Evolutionary conservation across 2,797 vertebrate genomes (phyloP), one percentile per base, ranked within the genome.

Genomic region (Sebastes vulpes): DNA sequence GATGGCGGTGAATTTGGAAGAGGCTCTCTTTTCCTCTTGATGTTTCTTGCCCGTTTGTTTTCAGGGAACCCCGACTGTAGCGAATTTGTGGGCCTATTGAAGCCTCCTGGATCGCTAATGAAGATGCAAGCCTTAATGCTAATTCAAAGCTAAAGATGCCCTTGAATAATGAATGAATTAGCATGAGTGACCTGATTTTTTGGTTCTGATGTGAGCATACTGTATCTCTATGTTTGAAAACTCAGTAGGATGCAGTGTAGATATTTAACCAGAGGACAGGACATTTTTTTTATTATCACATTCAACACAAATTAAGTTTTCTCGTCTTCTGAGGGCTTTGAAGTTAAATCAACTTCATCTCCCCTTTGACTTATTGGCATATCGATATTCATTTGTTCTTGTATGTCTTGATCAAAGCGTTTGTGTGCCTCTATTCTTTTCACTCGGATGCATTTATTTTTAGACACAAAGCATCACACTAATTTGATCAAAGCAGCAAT

Each of bases 101-200:
- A 79, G 70, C 60, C 68, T 73, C 66, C 16, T 82, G 53, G 81
- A 76, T 78, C 50, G 4, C 68, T 90, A 88, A 85, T 86, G 81
- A 93, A 94, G 89, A 93, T 77, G 81, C 66, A 84, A 89, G 91
- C 81, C 77, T 79, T 79, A 75, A 58, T 87, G 82, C 86, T 91
- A 85, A 93, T 93, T 92, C 88, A 92, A 90, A 94, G 83, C 78
- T 83, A 84, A 78, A 86, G 65, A 85, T 72, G 53, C 69, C 21
- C 32, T 86, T 94, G 84, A 92, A 92, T 94, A 88, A 91, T 93
- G 61, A 83, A 93, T 89, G 79, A 85, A 77, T 80, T 65, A 71
- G 78, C 72, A 65, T 52, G 42, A 69, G 81, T 79, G 86, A 76
- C 81, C 91, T 92, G 72, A 81, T 90, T 94, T 46, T 46, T 84